Evolutionary conservation across 1,140 invertebrate species (phyloP).

Genomic region (Bombus cullumanus): DNA sequence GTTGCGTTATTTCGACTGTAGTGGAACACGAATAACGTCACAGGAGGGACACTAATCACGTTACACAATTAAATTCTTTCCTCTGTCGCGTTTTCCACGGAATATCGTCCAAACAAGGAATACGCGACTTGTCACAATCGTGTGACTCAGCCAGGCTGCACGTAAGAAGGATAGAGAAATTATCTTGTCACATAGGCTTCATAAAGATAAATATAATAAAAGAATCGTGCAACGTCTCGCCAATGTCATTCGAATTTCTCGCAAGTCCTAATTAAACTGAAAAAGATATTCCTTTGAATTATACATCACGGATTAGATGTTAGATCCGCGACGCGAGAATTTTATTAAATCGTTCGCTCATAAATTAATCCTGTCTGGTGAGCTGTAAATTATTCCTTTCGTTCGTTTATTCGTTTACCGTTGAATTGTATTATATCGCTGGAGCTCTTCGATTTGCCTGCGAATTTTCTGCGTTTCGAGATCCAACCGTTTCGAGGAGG

Average conservation of each 20-base stretch:
- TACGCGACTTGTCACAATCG: neutral
- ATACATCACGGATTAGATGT: neutral
- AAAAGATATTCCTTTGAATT: neutral
- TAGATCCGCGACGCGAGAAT: neutral
- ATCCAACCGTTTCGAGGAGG: fast-evolving
- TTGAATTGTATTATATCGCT: too few species aligned
- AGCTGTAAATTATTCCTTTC: too few species aligned
- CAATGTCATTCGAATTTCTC: neutral
- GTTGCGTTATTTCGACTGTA: neutral
- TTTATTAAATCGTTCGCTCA: neutral
- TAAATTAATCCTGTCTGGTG: too few species aligned
- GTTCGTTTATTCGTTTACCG: too few species aligned
- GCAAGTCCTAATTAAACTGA: neutral
- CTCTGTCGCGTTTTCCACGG: neutral
- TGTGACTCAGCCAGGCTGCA: neutral
- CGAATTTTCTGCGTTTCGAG: neutral
- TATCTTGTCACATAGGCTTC: neutral
- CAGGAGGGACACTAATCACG: neutral
- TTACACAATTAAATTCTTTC: neutral
- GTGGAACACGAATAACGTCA: neutral
- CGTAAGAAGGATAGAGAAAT: neutral
- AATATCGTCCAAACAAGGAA: neutral
- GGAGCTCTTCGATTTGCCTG: too few species aligned
- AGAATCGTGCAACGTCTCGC: neutral
- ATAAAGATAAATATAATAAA: neutral